Percentiles rank a stretch among this genome's conserved stretches.
These are phyloP conservation scores for Myotis lucifugus DNA, from an alignment of 2,113 vertebrate genomes.

Conservation along the genomic window DNA sequence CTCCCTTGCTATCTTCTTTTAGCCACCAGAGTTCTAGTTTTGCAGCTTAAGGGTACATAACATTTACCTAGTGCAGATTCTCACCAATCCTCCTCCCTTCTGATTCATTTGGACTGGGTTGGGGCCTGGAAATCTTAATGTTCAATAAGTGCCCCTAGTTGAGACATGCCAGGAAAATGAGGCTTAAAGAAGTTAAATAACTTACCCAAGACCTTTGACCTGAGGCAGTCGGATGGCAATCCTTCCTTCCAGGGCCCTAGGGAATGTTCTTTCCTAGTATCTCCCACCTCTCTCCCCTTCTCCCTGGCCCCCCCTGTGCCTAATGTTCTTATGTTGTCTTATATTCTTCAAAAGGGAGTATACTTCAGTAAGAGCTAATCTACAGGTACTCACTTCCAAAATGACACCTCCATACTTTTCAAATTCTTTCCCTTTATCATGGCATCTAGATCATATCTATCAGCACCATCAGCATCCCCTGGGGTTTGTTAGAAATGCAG, in stretches of 20 bases:
- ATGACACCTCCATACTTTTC: background rate
- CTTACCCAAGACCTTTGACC: background rate
- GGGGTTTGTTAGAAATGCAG: background rate
- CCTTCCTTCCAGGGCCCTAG: too few relatives aligned
- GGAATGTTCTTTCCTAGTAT: background rate
- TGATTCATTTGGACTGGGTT: background rate
- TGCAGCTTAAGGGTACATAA: background rate
- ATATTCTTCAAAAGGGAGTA: background rate
- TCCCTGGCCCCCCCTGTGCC: background rate
- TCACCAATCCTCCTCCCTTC: background rate
- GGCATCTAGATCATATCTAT: background rate
- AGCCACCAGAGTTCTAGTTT: background rate
- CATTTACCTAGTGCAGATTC: background rate
- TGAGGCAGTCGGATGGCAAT: background rate
- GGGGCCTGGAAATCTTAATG: background rate
- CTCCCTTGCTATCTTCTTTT: too few relatives aligned
- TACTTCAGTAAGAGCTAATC: background rate
- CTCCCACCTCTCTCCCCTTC: background rate
- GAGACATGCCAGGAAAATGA: background rate
- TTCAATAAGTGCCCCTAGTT: background rate
- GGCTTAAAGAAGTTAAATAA: background rate
- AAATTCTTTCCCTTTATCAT: background rate
- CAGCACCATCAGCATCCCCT: background rate
- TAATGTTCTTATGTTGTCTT: background rate
- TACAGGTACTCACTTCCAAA: background rate